These are phyloP conservation scores for Coboldia fuscipes DNA, from an alignment of 1,140 invertebrate species.

Conservation along the genomic window DNA sequence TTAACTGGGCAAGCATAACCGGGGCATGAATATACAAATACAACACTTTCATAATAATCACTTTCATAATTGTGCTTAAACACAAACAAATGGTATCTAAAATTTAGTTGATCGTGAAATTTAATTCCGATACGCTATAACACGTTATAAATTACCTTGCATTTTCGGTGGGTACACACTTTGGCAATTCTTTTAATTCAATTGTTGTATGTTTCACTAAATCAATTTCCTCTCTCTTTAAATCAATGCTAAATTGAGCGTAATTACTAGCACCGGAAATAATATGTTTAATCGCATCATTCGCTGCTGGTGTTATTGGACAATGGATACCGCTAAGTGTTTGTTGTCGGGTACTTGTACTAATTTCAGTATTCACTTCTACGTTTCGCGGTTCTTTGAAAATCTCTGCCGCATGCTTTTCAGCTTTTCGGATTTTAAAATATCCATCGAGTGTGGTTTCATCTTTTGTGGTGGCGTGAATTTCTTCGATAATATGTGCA, in stretches of 20 bases:
- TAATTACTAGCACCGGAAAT: slow-evolving; percentile 43
- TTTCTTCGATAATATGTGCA: slow-evolving; percentile 81
- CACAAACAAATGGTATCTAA: slow-evolving; percentile 65
- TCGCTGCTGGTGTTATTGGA: slow-evolving; percentile 67
- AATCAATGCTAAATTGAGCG: slow-evolving; percentile 53
- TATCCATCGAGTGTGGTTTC: slow-evolving; percentile 70
- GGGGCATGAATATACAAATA: slow-evolving; percentile 96
- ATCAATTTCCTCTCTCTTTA: slow-evolving; percentile 46
- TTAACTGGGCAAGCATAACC: slow-evolving; percentile 85
- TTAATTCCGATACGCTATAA: background rate
- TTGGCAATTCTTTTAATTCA: slow-evolving; percentile 37
- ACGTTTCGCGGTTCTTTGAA: slow-evolving; percentile 54
- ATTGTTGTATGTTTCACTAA: slow-evolving; percentile 40
- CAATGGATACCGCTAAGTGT: slow-evolving; percentile 82
- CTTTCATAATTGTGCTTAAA: slow-evolving; percentile 87
- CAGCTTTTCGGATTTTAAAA: slow-evolving; percentile 49
- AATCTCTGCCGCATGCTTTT: slow-evolving; percentile 70
- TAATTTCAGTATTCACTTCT: slow-evolving; percentile 55
- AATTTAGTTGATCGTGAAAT: background rate
- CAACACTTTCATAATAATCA: slow-evolving; percentile 64
- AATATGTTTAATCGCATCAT: slow-evolving; percentile 46
- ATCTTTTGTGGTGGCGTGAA: slow-evolving; percentile 62
- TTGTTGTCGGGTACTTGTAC: slow-evolving; percentile 69
- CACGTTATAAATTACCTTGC: slow-evolving; percentile 31
- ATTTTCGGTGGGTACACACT: slow-evolving; percentile 57